Conservation (phyloP, 2,888 invertebrate species). For the Lysandra bellargus region DNA sequence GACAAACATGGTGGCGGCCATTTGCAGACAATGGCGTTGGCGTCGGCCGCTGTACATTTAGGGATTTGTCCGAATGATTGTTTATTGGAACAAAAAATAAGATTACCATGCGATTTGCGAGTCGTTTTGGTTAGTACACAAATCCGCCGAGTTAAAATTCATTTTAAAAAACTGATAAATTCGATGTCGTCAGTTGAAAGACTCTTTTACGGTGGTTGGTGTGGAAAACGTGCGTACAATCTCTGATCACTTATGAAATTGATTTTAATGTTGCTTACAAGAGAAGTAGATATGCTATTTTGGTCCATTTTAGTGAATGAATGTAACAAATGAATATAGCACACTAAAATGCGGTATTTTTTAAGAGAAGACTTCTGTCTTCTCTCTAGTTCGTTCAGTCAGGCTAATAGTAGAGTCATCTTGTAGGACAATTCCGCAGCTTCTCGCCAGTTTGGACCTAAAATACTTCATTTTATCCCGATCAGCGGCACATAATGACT, state of each 20-base stretch:
- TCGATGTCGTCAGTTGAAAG: not conserved
- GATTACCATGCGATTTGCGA: not conserved
- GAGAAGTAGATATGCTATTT: too few relatives aligned
- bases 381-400: not conserved
- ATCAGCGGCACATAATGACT: not conserved
- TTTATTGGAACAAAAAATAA: slow-evolving; percentile 45
- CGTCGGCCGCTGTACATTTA: slow-evolving; percentile 53
- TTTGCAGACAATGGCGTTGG: slow-evolving; percentile 73
- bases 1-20: slow-evolving; percentile 61
- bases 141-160: not conserved
- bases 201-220: not conserved
- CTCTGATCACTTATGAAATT: too few relatives aligned
- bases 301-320: too few relatives aligned
- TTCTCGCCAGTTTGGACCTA: not conserved
- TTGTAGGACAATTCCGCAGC: not conserved
- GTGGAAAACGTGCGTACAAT: not conserved
- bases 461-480: not conserved
- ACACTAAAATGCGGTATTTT: too few relatives aligned
- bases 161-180: not conserved
- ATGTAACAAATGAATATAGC: too few relatives aligned
- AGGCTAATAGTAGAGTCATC: too few relatives aligned
- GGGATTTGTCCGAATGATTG: slow-evolving; percentile 57
- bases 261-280: too few relatives aligned
- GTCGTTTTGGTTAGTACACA: not conserved
- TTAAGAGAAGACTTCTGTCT: too few relatives aligned